phyloP scores from a whole-genome alignment of 2,888 invertebrate genomes.

The Villa cingulata region DNA sequence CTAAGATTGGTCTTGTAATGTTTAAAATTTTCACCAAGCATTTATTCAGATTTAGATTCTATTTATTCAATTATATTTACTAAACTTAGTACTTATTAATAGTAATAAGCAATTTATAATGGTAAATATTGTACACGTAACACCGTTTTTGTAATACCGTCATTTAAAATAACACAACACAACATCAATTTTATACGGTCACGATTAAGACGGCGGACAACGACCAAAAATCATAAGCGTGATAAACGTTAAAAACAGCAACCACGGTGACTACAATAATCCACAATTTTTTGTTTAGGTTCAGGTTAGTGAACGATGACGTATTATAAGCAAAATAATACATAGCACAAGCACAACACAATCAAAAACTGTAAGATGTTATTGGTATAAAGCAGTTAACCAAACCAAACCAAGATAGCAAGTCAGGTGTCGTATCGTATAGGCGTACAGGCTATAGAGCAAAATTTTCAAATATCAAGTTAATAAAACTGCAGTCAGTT shows the following conservation, averaged over 20 bases:
- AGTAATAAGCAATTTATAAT: too few relatives aligned
- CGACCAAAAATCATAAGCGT: background rate
- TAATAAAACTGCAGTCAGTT: too few relatives aligned
- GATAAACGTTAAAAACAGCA: background rate
- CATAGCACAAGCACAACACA: too few relatives aligned
- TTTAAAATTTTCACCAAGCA: background rate
- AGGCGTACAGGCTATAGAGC: too few relatives aligned
- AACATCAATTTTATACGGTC: background rate
- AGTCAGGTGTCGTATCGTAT: background rate
- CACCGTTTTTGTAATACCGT: background rate
- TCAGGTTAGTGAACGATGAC: background rate
- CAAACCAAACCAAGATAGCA: too few relatives aligned
- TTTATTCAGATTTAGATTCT: too few relatives aligned
- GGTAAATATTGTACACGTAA: background rate
- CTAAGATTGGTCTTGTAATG: background rate
- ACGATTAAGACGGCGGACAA: background rate
- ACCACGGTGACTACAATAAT: background rate
- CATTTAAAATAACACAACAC: background rate
- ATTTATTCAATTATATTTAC: too few relatives aligned
- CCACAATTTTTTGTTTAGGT: background rate
- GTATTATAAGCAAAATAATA: too few relatives aligned
- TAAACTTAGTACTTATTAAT: too few relatives aligned
- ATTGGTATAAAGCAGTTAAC: too few relatives aligned
- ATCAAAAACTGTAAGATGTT: too few relatives aligned
- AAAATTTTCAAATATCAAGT: too few relatives aligned